Conservation (phyloP, 2,113 vertebrate species). For the Petrocephalus zakoni region DNA sequence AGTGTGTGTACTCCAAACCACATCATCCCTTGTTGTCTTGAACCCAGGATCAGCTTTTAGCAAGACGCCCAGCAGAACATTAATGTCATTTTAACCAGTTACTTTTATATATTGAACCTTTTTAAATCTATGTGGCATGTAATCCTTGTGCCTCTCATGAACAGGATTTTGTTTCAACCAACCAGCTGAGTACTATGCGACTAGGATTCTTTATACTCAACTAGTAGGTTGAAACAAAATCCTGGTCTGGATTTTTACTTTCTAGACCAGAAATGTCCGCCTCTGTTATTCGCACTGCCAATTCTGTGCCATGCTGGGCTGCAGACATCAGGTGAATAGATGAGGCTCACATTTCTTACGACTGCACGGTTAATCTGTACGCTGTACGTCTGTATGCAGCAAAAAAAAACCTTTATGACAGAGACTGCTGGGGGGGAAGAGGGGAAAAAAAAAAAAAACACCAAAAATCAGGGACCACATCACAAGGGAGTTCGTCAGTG, state of each 20-base stretch:
- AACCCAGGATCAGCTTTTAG: neutral
- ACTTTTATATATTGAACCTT: neutral
- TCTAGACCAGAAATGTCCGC: too few relatives aligned
- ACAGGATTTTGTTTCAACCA: too few relatives aligned
- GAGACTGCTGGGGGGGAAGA: constrained; percentile 28
- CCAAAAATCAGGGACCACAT: constrained; percentile 41
- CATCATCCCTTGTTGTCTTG: neutral
- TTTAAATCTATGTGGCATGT: neutral
- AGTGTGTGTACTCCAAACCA: neutral
- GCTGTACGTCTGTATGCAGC: constrained; percentile 56
- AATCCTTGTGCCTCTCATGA: too few relatives aligned
- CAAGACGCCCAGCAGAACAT: neutral
- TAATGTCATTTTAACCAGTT: neutral
- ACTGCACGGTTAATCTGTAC: constrained; percentile 37
- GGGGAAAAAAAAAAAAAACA: constrained; percentile 32
- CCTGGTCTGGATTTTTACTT: too few relatives aligned
- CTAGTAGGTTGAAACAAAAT: too few relatives aligned
- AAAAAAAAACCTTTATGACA: constrained; percentile 37
- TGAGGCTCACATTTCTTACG: constrained; percentile 30
- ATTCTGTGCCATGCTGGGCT: neutral
- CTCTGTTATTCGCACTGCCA: neutral
- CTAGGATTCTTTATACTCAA: too few relatives aligned
- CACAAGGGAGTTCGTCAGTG: constrained; percentile 20
- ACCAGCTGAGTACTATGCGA: too few relatives aligned
- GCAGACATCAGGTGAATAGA: constrained; percentile 1